phyloP scores from a whole-genome alignment of 2,113 vertebrate species.

The Peromyscus californicus region DNA sequence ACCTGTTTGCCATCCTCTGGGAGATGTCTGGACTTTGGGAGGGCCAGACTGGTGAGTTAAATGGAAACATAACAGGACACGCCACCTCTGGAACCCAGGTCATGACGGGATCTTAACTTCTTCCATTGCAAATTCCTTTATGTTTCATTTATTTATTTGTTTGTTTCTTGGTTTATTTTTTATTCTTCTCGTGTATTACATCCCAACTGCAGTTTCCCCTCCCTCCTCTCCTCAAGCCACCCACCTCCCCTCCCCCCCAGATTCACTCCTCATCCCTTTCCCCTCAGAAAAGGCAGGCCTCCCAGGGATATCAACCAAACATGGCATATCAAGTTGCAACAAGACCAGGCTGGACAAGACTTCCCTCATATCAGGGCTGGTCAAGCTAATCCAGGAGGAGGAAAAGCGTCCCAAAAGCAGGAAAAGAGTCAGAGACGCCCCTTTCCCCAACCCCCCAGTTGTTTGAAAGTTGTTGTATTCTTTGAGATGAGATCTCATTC shows the following conservation, averaged over 20 bases:
- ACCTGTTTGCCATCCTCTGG: background rate
- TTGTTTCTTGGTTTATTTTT: too few relatives aligned
- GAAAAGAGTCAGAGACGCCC: background rate
- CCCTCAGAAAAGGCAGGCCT: background rate
- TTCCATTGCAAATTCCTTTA: background rate
- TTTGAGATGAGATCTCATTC: too few relatives aligned
- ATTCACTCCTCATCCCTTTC: background rate
- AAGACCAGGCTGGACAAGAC: background rate
- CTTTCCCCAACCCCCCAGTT: background rate
- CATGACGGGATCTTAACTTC: slow-evolving; percentile 61
- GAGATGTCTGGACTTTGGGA: background rate
- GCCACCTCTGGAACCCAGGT: slow-evolving; percentile 50
- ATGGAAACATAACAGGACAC: background rate
- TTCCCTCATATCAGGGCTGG: background rate
- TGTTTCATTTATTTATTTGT: background rate
- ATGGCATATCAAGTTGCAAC: background rate
- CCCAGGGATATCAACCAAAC: background rate
- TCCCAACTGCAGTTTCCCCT: too few relatives aligned
- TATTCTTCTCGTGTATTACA: background rate
- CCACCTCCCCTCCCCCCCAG: background rate
- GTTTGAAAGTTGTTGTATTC: background rate
- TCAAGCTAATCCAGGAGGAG: background rate
- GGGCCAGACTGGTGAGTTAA: slow-evolving; percentile 53
- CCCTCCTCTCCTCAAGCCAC: background rate
- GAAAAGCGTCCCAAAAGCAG: background rate